A percentile compares a stretch with the other conserved stretches of the same genome.
Conservation (phyloP, 2,113 vertebrate species). For the Melospiza georgiana region DNA sequence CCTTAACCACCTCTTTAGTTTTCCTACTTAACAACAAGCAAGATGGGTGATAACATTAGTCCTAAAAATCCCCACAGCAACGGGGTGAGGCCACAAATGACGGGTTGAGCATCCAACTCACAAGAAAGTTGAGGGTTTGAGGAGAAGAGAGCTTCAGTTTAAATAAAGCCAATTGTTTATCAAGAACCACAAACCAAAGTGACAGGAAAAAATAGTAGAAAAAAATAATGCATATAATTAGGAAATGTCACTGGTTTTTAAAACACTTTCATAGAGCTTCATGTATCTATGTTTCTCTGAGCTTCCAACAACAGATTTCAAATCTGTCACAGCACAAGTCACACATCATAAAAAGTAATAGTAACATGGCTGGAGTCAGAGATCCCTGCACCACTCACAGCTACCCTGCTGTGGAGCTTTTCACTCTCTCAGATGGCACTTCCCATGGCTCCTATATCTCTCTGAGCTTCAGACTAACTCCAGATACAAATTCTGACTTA, state of each 20-base stretch:
- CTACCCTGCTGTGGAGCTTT: neutral
- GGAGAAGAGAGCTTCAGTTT: neutral
- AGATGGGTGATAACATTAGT: neutral
- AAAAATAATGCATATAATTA: neutral
- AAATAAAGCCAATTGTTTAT: conserved; percentile 21
- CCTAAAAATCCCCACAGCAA: neutral
- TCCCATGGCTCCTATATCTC: neutral
- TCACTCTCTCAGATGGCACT: neutral
- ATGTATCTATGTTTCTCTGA: neutral
- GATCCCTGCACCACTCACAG: neutral
- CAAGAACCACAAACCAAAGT: conserved; percentile 15
- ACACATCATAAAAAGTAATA: conserved; percentile 34
- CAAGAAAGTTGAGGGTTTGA: neutral
- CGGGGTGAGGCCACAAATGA: conserved; percentile 6
- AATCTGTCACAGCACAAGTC: conserved; percentile 28
- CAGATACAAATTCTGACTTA: conserved; percentile 23
- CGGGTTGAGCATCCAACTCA: neutral
- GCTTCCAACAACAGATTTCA: conserved; percentile 6
- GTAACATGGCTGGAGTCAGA: neutral
- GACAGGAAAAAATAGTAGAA: neutral
- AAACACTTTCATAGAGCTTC: neutral
- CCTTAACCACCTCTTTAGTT: neutral
- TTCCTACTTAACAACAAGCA: neutral
- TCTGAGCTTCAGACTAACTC: neutral
- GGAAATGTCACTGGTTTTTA: neutral